Conservation (phyloP, 2,113 vertebrate species). For the Coturnix japonica region DNA sequence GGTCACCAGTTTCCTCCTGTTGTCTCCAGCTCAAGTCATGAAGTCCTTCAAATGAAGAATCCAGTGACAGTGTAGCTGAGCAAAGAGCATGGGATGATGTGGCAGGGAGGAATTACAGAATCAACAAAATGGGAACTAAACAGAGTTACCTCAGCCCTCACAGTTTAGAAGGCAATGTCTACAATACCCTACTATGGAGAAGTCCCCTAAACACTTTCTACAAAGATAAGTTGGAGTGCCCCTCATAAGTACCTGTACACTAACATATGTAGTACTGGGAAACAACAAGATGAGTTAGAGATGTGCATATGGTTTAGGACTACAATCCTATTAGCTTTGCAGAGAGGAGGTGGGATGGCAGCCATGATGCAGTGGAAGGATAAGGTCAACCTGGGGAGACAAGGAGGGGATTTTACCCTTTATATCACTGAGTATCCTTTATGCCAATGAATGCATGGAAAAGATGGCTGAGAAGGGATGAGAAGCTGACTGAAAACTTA, state of each 20-base stretch:
- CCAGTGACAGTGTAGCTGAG: neutral
- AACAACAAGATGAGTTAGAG: neutral
- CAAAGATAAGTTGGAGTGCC: neutral
- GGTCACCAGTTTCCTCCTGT: neutral
- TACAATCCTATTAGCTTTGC: too few relatives aligned
- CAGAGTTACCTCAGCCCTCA: neutral
- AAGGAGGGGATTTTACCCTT: neutral
- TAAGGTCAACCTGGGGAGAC: neutral
- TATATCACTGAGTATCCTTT: neutral
- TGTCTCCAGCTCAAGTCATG: neutral
- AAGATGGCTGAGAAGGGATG: too few relatives aligned
- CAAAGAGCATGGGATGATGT: neutral
- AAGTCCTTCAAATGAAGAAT: neutral
- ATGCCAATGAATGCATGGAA: neutral
- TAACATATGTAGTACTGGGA: neutral
- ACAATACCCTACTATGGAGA: neutral
- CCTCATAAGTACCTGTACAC: neutral
- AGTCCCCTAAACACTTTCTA: neutral
- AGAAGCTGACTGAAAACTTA: neutral
- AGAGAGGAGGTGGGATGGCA: neutral
- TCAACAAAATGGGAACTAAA: neutral
- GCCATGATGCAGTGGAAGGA: neutral
- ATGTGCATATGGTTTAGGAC: neutral
- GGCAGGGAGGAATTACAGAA: neutral
- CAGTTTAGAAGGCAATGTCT: neutral